phyloP scores from a whole-genome alignment of 92 coral and sea anemone genomes.

The Pocillopora grandis region DNA sequence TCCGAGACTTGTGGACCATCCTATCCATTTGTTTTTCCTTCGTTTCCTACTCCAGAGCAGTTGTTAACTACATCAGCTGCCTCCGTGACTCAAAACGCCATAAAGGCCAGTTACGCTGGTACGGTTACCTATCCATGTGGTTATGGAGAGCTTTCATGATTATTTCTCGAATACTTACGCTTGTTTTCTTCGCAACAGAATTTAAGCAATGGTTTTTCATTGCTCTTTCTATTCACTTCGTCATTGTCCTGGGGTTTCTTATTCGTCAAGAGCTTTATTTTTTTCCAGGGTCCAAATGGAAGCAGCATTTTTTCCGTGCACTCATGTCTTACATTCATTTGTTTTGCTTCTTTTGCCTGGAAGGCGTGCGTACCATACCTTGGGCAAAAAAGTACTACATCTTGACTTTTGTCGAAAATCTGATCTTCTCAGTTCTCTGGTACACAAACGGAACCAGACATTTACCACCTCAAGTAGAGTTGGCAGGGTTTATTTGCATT shows the following conservation, averaged over 20 bases:
- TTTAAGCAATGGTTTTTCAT: constrained; percentile 74
- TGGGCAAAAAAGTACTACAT: constrained; percentile 74
- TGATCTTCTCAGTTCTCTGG: constrained; percentile 72
- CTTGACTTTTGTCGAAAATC: constrained; percentile 59
- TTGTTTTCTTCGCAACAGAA: constrained; percentile 81
- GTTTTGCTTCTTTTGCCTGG: constrained; percentile 77
- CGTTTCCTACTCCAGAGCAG: constrained; percentile 82
- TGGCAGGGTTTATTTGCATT: constrained; percentile 67
- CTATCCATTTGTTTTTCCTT: constrained; percentile 76
- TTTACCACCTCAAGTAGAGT: constrained; percentile 59
- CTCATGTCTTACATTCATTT: constrained; percentile 74
- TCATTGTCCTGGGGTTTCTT: constrained; percentile 47
- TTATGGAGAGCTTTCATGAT: constrained; percentile 84
- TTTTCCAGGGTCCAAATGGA: constrained; percentile 61
- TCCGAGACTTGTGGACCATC: constrained; percentile 77
- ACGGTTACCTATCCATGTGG: constrained; percentile 83
- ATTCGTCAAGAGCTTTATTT: constrained; percentile 65
- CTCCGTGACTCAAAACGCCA: constrained; percentile 77
- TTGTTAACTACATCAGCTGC: constrained; percentile 69
- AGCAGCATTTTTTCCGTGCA: constrained; percentile 69
- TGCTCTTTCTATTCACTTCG: constrained; percentile 56
- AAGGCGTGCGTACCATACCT: constrained; percentile 58
- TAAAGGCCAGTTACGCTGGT: constrained; percentile 82
- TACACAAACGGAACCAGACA: constrained; percentile 57
- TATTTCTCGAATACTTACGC: constrained; percentile 70